Evolutionary conservation across 2,888 invertebrate species (phyloP).

Genomic region (Hydrotaea diabolus): DNA sequence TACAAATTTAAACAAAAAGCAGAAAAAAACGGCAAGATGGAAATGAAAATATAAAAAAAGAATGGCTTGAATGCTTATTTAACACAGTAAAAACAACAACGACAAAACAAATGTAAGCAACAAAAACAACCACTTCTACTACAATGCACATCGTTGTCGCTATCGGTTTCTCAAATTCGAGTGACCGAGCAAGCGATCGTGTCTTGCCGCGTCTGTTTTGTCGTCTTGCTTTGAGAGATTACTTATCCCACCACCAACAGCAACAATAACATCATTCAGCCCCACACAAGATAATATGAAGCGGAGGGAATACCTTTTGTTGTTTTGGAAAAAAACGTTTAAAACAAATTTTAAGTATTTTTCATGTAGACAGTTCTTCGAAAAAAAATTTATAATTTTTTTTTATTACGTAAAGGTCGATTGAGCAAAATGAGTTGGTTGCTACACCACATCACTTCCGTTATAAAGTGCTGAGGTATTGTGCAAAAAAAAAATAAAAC

Average conservation of each 20-base stretch:
- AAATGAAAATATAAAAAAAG: background rate
- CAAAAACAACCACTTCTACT: too few species aligned
- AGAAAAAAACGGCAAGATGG: background rate
- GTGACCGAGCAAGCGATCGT: too few species aligned
- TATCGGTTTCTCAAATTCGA: conserved; percentile 35
- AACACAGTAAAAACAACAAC: conserved; percentile 55
- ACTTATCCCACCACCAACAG: background rate
- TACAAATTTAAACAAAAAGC: background rate
- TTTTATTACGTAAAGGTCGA: conserved; percentile 63
- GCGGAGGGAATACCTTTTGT: background rate
- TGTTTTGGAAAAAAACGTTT: background rate
- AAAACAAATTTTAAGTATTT: conserved; percentile 27
- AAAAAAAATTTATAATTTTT: conserved; percentile 8
- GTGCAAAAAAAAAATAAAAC: background rate
- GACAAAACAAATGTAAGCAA: too few species aligned
- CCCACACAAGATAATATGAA: background rate
- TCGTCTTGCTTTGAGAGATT: too few species aligned
- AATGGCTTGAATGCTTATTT: conserved; percentile 43
- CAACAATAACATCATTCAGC: background rate
- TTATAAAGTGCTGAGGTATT: conserved; percentile 9
- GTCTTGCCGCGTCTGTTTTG: background rate
- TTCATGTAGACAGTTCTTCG: conserved; percentile 34
- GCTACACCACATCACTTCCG: background rate
- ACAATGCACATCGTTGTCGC: conserved; percentile 45
- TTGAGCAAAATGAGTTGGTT: conserved; percentile 42